Evolutionary conservation across 2,888 invertebrate genomes (phyloP), one percentile per base, ranked within the genome.

Genomic region (Ecdyonurus torrentis): DNA sequence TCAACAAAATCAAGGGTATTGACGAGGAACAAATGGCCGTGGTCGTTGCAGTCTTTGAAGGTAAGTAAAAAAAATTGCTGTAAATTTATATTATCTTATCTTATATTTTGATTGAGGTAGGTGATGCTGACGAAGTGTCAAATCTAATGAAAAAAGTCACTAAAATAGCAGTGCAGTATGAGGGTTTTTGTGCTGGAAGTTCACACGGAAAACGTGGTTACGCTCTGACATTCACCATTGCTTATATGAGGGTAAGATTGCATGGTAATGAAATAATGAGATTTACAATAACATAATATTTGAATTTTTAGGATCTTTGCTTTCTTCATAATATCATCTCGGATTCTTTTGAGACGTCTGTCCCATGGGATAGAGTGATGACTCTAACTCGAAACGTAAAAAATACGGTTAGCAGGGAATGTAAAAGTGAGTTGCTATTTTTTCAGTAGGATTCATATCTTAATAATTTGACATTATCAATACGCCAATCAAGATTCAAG

Each of bases 271-370:
- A n/a, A n/a, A n/a, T n/a, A n/a, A n/a, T n/a, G n/a, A n/a, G n/a
- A n/a, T n/a, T n/a, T n/a, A n/a, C n/a, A n/a, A n/a, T n/a, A n/a
- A n/a, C n/a, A n/a, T n/a, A n/a, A n/a, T n/a, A n/a, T n/a, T n/a
- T n/a, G n/a, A n/a, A 37, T 37, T 37, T 5, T 15, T 37, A 37
- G 37, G 37, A 37, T 37, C 7, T 37, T 15, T 10, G 5, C 7
- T 37, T 37, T 5, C 7, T 15, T 37, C 37, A 37, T 15, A 37
- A 37, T 15, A 20, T 96, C 19, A 86, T 97, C 1, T 89, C 95
- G 0, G 98, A 99, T 75, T 97, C 97, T 0, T 99, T 99, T 78
- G 98, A 99, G 77, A 99, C 99, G 0, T 98, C 98, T 0, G 96
- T 96, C 1, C 90, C 98, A 1, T 99, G 98, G 98, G 92, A 94